Evolutionary conservation across 2,113 vertebrate genomes (phyloP), one percentile per base, ranked within the genome.

Genomic region (Camelus bactrianus): DNA sequence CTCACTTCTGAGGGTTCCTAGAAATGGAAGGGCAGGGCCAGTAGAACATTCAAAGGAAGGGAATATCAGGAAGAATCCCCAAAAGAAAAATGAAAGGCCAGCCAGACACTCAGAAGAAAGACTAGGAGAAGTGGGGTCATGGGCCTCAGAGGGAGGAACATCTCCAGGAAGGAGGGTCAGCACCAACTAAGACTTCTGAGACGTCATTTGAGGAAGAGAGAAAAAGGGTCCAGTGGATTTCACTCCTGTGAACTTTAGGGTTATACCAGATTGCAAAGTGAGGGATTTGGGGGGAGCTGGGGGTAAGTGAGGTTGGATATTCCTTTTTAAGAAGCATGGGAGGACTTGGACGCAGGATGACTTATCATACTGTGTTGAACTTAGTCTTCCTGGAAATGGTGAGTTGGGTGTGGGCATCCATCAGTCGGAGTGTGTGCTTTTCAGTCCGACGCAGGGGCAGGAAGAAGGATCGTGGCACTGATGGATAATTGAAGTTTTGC

Each of bases 221-320:
- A 9, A 24, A 48, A 13, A 28, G 35, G 20, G 14, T 28, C 32
- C 64, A 17, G 12, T 2, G 4, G 11, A 16, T 46, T 26, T 35
- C 14, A 28, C 46, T 12, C 1, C 54, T n/a, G 6, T 22, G 6
- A 19, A 0, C 12, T 12, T 26, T 1, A 67, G 35, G 11, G 7
- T 24, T 10, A 7, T 30, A 3, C 9, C 24, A 42, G 7, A 26
- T 16, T 42, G 52, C n/a, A 5, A 11, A 48, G 3, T 2, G 30
- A 32, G 8, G 1, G 17, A 6, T 8, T 0, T 87, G 8, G 54
- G 30, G 81, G 35, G 35, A 72, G 20, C 13, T 1, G 15, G 3
- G 4, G 0, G 4, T 35, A 26, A 16, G 1, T 26, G 56, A n/a
- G 42, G 3, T 22, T 86, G 22, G n/a, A 5, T 26, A 1, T 10